Evolutionary conservation across 2,888 invertebrate genomes (phyloP).

Genomic region (Philonicus albiceps): DNA sequence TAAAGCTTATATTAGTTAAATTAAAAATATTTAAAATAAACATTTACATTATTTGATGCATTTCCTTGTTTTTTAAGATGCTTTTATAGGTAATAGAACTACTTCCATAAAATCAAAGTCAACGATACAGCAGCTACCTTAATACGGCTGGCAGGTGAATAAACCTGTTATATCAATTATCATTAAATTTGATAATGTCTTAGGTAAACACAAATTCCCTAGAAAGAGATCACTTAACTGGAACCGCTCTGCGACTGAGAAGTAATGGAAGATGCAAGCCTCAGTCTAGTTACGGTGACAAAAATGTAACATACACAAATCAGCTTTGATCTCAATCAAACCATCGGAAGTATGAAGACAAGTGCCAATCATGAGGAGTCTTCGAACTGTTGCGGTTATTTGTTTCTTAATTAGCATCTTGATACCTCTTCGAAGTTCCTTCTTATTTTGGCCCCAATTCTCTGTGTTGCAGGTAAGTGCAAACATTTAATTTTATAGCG

Average conservation of each 20-base stretch:
- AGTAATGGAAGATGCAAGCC: not conserved
- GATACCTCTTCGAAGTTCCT: not conserved
- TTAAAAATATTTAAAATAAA: no score
- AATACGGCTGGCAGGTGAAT: not conserved
- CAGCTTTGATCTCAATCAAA: not conserved
- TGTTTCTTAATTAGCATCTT: constrained; percentile 12
- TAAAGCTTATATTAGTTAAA: no score
- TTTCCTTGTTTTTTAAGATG: no score
- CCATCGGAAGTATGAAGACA: not conserved
- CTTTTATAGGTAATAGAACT: not conserved
- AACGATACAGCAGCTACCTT: not conserved
- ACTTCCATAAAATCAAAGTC: not conserved
- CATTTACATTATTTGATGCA: no score
- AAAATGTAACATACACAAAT: not conserved
- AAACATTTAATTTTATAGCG: not conserved
- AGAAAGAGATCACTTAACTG: not conserved
- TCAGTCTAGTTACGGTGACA: not conserved
- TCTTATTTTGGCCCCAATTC: constrained; percentile 21
- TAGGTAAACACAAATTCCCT: not conserved
- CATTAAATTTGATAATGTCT: not conserved
- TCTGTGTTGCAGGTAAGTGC: constrained; percentile 15
- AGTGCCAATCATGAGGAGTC: not conserved
- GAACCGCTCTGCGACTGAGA: not conserved
- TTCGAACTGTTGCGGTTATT: not conserved
- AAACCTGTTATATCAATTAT: not conserved